These are phyloP conservation scores for Chaunax sp. DNA, from an alignment of 2,797 vertebrate genomes.

Conservation along the genomic window DNA sequence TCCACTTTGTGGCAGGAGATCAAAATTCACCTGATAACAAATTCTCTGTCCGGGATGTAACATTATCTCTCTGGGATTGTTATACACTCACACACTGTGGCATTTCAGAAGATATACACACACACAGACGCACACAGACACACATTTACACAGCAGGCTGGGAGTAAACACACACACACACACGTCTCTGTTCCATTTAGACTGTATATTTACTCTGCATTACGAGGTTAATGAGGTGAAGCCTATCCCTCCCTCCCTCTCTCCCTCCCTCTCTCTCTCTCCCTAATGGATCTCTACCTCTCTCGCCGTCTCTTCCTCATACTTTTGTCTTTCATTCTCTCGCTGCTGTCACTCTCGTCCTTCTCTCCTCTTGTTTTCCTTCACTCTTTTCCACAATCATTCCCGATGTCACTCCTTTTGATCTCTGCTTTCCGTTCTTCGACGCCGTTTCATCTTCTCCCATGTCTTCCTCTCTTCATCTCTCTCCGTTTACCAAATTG, in stretches of 20 bases:
- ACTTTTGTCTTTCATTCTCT: conserved; percentile 24
- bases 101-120: conserved; percentile 20
- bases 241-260: conserved; percentile 44
- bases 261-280: conserved; percentile 25
- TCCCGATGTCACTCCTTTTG: conserved; percentile 54
- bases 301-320: conserved; percentile 23
- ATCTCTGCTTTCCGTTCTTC: conserved; percentile 49
- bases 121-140: conserved; percentile 22
- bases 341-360: conserved; percentile 25
- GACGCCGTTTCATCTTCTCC: conserved; percentile 27
- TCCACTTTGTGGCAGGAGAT: too few species aligned
- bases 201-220: conserved; percentile 78
- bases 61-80: conserved; percentile 5
- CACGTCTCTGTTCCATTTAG: conserved; percentile 69
- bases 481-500: conserved; percentile 78
- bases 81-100: not conserved
- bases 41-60: not conserved
- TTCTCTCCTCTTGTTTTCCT: conserved; percentile 15
- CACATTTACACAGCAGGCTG: conserved; percentile 29
- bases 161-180: conserved; percentile 47
- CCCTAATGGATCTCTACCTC: conserved; percentile 61
- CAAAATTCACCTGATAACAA: not conserved
- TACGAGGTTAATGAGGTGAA: conserved; percentile 76
- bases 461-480: conserved; percentile 44
- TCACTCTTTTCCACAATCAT: conserved; percentile 38